Base-by-base conservation (phyloP, 2,113 vertebrate genomes). In the Eulemur rufifrons region DNA sequence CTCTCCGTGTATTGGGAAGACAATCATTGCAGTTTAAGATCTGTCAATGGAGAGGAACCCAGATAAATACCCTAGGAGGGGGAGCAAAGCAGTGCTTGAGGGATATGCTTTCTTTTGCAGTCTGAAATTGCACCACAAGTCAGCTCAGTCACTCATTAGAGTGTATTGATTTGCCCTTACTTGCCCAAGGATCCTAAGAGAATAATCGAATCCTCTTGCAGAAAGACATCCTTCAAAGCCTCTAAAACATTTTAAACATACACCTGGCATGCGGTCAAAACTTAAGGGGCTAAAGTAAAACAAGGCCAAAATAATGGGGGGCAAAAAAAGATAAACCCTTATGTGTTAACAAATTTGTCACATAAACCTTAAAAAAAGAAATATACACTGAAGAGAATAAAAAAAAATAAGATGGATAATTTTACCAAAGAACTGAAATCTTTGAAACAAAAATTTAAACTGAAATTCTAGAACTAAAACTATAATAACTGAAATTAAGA, bases 191-290 rank as follows among this genome's bases (percentile, higher is more conserved):
- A 56, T 7, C 82, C 45, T 82, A 18, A 74, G 81, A 83, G 42
- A 17, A 39, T 69, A 92, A 81, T 83, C 29, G 42, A 97, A 95
- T 71, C 80, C 74, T 97, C 68, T 84, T 68, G 50, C 54, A 74
- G 77, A 73, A 94, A 95, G 93, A 95, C 52, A 92, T 61, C 61
- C 68, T 94, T 97, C 66, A 95, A 85, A 91, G 10, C 32, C 42
- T 63, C 17, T 50, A 80, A 5, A 78, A 59, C 61, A 94, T 92
- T 91, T 85, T 82, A 94, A 92, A 68, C 8, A 47, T 73, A 71
- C 77, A 20, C 56, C 73, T 88, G 69, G 10, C 21, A 54, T 64
- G 96, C 34, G 18, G 42, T 94, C 59, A 77, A 85, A 96, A 95
- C 12, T 17, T 61, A 92, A 2, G n/a, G 91, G 63, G 37, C 42